Base-by-base conservation (phyloP, 2,888 invertebrate species). In the Nudaria mundana region DNA sequence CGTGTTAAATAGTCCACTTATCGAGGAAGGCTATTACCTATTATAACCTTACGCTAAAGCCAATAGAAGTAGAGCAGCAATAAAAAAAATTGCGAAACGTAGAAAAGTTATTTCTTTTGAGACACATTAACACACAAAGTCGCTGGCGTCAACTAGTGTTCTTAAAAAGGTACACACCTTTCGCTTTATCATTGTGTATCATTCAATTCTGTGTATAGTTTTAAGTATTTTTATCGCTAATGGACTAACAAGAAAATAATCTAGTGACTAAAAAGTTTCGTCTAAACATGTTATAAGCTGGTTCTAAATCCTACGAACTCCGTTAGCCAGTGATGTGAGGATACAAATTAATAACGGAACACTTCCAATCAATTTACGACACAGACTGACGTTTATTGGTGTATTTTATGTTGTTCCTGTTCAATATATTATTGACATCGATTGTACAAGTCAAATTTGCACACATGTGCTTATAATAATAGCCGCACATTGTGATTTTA, bases 301-400 rank as follows among this genome's bases (percentile, higher is more conserved):
- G 41, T 32, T 41, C 8, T 29, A 22, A 8, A 8, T 30, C 28
- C 36, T 34, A 15, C 10, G 11, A 18, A 10, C 12, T 10, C 30
- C 15, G 29, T 13, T 32, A 32, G 15, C 11, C 24, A 24, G n/a
- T 25, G 16, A 20, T 28, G 33, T 25, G 24, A 46, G 32, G 36
- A 47, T 47, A 46, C 14, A 38, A 34, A n/a, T 39, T 41, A 42
- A 33, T 50, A 53, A 44, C 44, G 41, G 41, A 36, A 42, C 41
- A n/a, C 14, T 16, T 18, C 6, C 36, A 38, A 51, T 50, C 37
- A 51, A 56, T 42, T 42, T 33, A 56, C 29, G 29, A 40, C 33
- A 40, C 13, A 33, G 31, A 35, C n/a, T 44, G 52, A 56, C 41
- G 40, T 44, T 47, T 44, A 56, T 56, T 31, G 36, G 23, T 33